These are phyloP conservation scores for Neuroterus valhalla DNA, from an alignment of 1,140 invertebrate species.

Conservation along the genomic window DNA sequence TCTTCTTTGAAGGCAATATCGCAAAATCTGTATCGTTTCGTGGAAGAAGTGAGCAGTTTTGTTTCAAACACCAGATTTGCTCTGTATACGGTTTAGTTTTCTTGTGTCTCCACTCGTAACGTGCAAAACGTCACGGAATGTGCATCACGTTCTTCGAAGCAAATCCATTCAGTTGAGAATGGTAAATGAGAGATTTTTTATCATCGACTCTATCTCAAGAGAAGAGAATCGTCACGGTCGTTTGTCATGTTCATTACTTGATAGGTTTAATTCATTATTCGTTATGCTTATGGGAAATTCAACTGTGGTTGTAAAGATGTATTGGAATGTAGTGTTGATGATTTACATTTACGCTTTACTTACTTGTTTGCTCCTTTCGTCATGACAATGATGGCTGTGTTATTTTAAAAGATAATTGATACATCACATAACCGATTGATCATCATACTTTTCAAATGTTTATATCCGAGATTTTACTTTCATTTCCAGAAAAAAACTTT, in stretches of 20 bases:
- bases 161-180: conserved; percentile 13
- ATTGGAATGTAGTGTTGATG: no score
- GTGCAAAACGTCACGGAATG: background rate
- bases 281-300: conserved; percentile 9
- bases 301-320: background rate
- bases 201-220: background rate
- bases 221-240: conserved; percentile 18
- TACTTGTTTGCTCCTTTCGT: no score
- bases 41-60: background rate
- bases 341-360: no score
- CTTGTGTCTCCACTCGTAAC: background rate
- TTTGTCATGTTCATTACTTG: conserved; percentile 14
- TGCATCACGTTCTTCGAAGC: background rate
- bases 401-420: no score
- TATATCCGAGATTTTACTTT: no score
- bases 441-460: no score
- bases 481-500: no score
- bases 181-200: conserved; percentile 2
- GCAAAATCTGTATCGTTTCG: background rate
- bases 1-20: background rate
- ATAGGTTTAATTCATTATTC: conserved; percentile 12
- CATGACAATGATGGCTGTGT: no score
- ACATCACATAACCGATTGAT: no score
- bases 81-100: background rate
- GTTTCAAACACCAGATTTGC: background rate